These are phyloP conservation scores for Myzus persicae DNA, from an alignment of 1,140 invertebrate genomes.

Conservation along the genomic window DNA sequence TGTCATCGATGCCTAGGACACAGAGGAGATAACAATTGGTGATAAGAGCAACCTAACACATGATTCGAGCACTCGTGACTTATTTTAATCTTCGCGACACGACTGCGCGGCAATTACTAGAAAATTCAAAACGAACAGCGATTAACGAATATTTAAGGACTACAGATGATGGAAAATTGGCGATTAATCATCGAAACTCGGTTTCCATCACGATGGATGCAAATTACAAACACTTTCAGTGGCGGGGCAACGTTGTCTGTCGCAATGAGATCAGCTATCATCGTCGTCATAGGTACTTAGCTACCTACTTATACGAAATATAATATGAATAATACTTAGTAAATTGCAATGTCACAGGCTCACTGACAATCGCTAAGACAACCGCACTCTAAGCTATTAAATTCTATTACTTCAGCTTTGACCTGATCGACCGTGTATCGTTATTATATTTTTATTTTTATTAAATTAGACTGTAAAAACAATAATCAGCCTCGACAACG, in stretches of 20 bases:
- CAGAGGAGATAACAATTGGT: neutral
- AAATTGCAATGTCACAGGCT: too few species aligned
- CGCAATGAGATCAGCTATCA: too few species aligned
- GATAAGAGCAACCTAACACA: constrained; percentile 4
- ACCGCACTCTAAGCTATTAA: neutral
- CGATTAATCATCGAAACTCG: too few species aligned
- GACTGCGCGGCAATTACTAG: neutral
- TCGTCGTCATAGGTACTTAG: too few species aligned
- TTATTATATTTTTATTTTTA: neutral
- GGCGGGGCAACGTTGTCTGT: too few species aligned
- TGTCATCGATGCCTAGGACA: neutral
- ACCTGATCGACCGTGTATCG: neutral
- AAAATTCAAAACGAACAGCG: neutral
- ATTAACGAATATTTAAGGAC: too few species aligned
- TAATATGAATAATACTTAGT: too few species aligned
- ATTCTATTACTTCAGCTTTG: neutral
- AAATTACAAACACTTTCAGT: too few species aligned
- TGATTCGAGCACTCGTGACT: neutral
- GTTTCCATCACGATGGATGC: too few species aligned
- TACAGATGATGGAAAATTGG: too few species aligned
- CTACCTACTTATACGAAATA: too few species aligned
- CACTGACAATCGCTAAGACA: neutral
- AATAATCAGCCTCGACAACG: neutral
- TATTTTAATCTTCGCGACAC: neutral
- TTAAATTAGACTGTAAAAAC: neutral